phyloP scores from a whole-genome alignment of 2,113 vertebrate species.

The Oncorhynchus kisutch region DNA sequence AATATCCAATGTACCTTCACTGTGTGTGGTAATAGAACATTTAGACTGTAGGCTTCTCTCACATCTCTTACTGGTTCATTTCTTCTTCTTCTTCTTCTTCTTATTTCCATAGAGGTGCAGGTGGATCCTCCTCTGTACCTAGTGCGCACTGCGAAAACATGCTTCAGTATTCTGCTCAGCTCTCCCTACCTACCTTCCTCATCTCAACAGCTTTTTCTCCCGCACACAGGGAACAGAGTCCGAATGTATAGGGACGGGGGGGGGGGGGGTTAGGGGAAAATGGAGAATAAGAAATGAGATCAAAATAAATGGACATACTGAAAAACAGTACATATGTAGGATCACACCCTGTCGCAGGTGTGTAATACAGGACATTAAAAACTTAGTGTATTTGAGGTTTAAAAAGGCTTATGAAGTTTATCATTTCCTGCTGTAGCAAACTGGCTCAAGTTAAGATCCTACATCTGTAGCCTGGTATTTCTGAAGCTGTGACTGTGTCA shows the following conservation, averaged over 20 bases:
- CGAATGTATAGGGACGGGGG: background rate
- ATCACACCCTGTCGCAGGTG: no score
- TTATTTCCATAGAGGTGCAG: conserved; percentile 18
- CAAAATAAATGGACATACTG: conserved; percentile 7
- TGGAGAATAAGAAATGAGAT: background rate
- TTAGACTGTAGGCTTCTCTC: conserved; percentile 1
- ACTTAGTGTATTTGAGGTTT: no score
- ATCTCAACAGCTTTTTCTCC: conserved; percentile 5
- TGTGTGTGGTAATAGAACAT: background rate
- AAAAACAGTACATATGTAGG: background rate
- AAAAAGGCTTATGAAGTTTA: no score
- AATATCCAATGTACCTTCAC: background rate
- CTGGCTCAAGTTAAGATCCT: no score
- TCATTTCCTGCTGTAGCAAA: no score
- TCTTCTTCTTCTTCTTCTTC: background rate
- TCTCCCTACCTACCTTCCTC: background rate
- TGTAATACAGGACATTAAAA: no score
- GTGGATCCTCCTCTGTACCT: conserved; percentile 16
- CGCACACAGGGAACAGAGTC: background rate
- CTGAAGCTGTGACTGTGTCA: background rate
- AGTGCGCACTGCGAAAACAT: conserved; percentile 46
- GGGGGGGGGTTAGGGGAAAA: background rate
- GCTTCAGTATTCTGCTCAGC: conserved; percentile 38
- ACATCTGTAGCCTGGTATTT: background rate
- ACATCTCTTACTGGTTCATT: background rate